Conservation (phyloP, 2,888 invertebrate species). For the Phyllotreta cruciferae region DNA sequence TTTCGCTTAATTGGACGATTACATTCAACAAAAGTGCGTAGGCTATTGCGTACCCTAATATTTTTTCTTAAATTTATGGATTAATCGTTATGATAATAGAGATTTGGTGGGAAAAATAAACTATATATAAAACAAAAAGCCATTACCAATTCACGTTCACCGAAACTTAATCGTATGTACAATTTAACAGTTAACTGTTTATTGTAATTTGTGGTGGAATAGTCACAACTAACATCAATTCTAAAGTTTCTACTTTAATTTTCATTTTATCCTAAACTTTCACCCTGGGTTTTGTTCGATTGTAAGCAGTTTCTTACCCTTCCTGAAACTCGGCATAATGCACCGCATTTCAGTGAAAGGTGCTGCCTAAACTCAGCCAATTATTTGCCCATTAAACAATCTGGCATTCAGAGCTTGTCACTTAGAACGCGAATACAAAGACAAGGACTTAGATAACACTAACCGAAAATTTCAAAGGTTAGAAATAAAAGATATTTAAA, state of each 20-base stretch:
- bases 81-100: too few species aligned
- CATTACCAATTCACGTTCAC: too few species aligned
- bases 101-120: too few species aligned
- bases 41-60: too few species aligned
- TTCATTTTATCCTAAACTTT: conserved; percentile 1
- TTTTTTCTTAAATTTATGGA: too few species aligned
- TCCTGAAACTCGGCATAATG: conserved; percentile 9
- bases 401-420: conserved; percentile 13
- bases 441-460: conserved; percentile 14
- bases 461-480: conserved; percentile 14
- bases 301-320: conserved; percentile 8
- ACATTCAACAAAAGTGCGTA: conserved; percentile 14
- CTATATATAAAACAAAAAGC: too few species aligned
- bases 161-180: too few species aligned
- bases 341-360: conserved; percentile 13
- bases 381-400: conserved; percentile 16
- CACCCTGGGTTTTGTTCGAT: conserved; percentile 5
- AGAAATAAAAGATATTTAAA: conserved; percentile 1
- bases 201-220: too few species aligned
- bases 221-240: too few species aligned
- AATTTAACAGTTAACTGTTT: too few species aligned
- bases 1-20: conserved; percentile 20
- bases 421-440: conserved; percentile 12
- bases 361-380: conserved; percentile 19
- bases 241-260: too few species aligned